A percentile compares a stretch with the other conserved stretches of the same genome.
Evolutionary conservation across 2,113 vertebrate species (phyloP).

Genomic region (Albula glossodonta): DNA sequence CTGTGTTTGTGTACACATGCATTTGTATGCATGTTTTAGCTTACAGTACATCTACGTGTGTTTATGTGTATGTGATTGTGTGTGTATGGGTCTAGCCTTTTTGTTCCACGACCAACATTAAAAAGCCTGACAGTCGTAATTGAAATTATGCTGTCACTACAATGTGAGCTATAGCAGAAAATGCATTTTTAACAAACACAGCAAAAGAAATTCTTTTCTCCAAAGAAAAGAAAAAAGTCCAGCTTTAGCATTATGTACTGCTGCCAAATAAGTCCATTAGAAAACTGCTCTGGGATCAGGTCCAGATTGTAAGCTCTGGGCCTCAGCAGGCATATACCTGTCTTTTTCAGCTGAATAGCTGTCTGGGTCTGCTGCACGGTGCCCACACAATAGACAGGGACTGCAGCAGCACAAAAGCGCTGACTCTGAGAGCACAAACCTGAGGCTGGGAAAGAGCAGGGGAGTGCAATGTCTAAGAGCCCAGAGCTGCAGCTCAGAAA

Average conservation of each 20-base stretch:
- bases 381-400: neutral
- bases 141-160: neutral
- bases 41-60: too few species aligned
- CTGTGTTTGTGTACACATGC: too few species aligned
- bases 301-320: constrained; percentile 22
- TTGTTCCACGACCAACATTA: neutral
- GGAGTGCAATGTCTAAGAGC: too few species aligned
- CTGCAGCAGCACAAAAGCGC: too few species aligned
- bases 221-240: constrained; percentile 6
- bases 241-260: neutral
- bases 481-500: too few species aligned
- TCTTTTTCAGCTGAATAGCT: neutral
- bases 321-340: constrained; percentile 10
- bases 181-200: neutral
- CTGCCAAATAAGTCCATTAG: constrained; percentile 6
- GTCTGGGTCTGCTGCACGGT: neutral
- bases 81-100: neutral
- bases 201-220: neutral
- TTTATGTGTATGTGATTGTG: neutral
- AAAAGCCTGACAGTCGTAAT: neutral
- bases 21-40: too few species aligned
- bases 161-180: neutral
- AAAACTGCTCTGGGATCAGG: constrained; percentile 13
- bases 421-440: too few species aligned
- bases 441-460: too few species aligned